phyloP scores from a whole-genome alignment of 2,113 vertebrate genomes.

The Narcine bancroftii region DNA sequence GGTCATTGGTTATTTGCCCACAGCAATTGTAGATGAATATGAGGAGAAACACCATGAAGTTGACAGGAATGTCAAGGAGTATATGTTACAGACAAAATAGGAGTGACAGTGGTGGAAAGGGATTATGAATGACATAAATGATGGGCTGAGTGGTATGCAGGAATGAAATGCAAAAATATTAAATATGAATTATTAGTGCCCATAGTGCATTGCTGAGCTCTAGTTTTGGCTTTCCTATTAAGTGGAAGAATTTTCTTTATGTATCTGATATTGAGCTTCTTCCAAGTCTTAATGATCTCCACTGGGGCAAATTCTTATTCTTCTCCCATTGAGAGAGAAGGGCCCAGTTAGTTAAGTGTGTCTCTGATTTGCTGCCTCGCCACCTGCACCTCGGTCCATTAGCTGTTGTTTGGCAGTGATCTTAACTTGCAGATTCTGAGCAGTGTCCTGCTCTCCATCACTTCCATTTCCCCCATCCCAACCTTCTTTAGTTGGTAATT shows the following conservation, averaged over 20 bases:
- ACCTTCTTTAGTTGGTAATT: neutral
- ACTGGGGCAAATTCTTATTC: neutral
- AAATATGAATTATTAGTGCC: too few relatives aligned
- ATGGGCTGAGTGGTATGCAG: neutral
- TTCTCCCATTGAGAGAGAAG: neutral
- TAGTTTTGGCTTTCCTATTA: neutral
- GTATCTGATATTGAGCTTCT: neutral
- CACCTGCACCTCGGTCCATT: neutral
- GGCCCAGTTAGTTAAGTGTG: neutral
- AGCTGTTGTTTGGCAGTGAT: neutral
- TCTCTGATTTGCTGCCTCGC: neutral
- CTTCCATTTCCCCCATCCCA: too few relatives aligned
- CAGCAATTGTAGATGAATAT: too few relatives aligned
- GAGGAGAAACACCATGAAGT: too few relatives aligned
- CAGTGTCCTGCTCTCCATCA: too few relatives aligned
- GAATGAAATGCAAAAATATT: neutral
- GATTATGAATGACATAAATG: too few relatives aligned
- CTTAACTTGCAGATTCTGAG: too few relatives aligned
- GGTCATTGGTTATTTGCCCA: too few relatives aligned
- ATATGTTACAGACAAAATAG: too few relatives aligned
- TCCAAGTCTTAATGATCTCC: neutral
- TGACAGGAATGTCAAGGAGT: too few relatives aligned
- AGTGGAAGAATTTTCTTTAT: neutral
- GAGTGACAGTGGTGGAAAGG: too few relatives aligned
- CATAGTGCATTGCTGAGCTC: too few relatives aligned